Evolutionary conservation across 30 jellyfish, hydroid and myxozoan genomes (phyloP), one percentile per base, ranked within the genome.

Genomic region (Chrysaora quinquecirrha): DNA sequence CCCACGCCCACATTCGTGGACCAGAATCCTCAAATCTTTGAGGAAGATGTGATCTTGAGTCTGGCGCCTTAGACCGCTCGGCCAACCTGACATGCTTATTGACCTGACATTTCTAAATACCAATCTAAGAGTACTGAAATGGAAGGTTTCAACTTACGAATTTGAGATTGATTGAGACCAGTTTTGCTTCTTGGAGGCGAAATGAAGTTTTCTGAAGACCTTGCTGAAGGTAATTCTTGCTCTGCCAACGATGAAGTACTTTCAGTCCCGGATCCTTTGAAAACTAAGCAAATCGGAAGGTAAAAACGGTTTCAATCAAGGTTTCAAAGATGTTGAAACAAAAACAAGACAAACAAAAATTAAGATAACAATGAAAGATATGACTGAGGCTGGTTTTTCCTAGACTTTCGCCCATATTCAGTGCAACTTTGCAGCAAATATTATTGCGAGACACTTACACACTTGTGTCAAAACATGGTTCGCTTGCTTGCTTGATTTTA

Each of bases 41-140:
- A 72, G 85, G 83, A 63, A 78, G 80, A 62, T 87, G 19, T 76
- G 22, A 76, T 87, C 96, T 87, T 87, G 96, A 87, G 96, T 87
- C 96, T 87, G 96, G 96, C 96, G 96, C 96, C 96, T 87, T 87
- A 87, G 96, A 87, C 96, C 96, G 96, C 96, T 87, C 96, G 96
- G 96, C 96, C 96, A 87, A 87, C 87, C 96, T 87, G 96, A 87
- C 96, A 68, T 87, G 34, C 22, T 20, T 0, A 0, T 19, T 14
- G 14, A 14, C n/a, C n/a, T n/a, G n/a, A n/a, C n/a, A n/a, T n/a
- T n/a, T n/a, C n/a, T n/a, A n/a, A n/a, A n/a, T n/a, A n/a, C n/a
- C n/a, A n/a, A n/a, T n/a, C n/a, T n/a, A n/a, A n/a, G n/a, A n/a
- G n/a, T n/a, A n/a, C n/a, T n/a, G n/a, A n/a, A n/a, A n/a, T n/a